phyloP scores from a whole-genome alignment of 2,888 invertebrate genomes.

The Drosophila setosimentum region DNA sequence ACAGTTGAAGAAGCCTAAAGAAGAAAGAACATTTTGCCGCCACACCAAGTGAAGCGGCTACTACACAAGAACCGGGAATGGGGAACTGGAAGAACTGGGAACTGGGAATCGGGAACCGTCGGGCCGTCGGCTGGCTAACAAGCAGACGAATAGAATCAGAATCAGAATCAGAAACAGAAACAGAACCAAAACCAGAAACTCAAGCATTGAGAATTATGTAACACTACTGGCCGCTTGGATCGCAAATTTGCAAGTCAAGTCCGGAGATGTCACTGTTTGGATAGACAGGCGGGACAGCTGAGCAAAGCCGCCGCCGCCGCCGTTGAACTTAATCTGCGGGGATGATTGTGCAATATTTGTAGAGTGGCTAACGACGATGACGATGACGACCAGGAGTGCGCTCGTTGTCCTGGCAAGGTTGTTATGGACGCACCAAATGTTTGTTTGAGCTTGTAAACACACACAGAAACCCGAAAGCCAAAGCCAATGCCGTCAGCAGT shows the following conservation, averaged over 20 bases:
- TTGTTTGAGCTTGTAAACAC: constrained; percentile 72
- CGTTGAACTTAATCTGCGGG: constrained; percentile 73
- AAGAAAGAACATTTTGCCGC: constrained; percentile 75
- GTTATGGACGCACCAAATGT: constrained; percentile 69
- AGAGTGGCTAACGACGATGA: constrained; percentile 44
- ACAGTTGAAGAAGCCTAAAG: constrained; percentile 47
- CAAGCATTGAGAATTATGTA: constrained; percentile 73
- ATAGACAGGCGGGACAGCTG: constrained; percentile 76
- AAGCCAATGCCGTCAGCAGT: constrained; percentile 6
- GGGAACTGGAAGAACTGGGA: constrained; percentile 32
- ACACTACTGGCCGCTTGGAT: constrained; percentile 56
- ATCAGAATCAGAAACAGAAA: constrained; percentile 17
- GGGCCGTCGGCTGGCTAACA: constrained; percentile 61
- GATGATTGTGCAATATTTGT: constrained; percentile 74
- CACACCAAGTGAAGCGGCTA: constrained; percentile 74
- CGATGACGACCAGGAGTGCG: constrained; percentile 20
- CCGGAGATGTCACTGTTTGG: constrained; percentile 70
- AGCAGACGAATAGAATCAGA: constrained; percentile 47
- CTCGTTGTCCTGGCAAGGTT: constrained; percentile 76
- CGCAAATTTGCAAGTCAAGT: constrained; percentile 79
- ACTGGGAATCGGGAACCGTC: constrained; percentile 31
- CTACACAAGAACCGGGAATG: constrained; percentile 58
- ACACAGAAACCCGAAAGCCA: constrained; percentile 11
- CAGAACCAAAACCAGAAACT: constrained; percentile 21
- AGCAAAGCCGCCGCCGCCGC: constrained; percentile 71